phyloP scores from a whole-genome alignment of 2,888 invertebrate genomes.

The Lasioglossum oenotherae region DNA sequence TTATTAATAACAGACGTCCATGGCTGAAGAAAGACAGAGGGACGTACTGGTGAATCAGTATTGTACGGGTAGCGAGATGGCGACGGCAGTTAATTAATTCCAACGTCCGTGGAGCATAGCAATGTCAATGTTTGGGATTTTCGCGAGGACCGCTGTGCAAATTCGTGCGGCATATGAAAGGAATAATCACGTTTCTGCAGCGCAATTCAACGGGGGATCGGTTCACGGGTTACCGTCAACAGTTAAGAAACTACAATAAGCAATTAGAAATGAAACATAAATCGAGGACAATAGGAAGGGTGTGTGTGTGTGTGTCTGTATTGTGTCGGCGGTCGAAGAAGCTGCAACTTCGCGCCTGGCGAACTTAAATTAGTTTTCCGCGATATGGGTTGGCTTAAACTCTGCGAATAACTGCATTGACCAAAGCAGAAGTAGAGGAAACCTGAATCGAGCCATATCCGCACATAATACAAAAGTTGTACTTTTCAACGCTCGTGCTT shows the following conservation, averaged over 20 bases:
- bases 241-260: conserved; percentile 53
- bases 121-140: not conserved
- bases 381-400: conserved; percentile 46
- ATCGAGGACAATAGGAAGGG: conserved; percentile 38
- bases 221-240: conserved; percentile 17
- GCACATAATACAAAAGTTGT: conserved; percentile 22
- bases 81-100: not conserved
- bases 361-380: conserved; percentile 65
- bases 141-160: not conserved
- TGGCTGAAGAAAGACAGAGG: conserved; percentile 2
- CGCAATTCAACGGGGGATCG: not conserved
- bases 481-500: not conserved
- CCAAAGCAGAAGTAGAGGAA: conserved; percentile 22
- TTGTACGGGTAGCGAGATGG: not conserved
- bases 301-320: conserved; percentile 1
- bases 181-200: conserved; percentile 15
- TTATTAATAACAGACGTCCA: not conserved
- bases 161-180: conserved; percentile 8
- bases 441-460: not conserved
- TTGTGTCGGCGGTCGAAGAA: conserved; percentile 20
- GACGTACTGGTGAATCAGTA: not conserved
- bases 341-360: conserved; percentile 33
- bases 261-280: conserved; percentile 57
- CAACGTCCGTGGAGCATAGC: not conserved
- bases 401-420: conserved; percentile 15